A percentile compares a stretch with the other conserved stretches of the same genome.
Evolutionary conservation across 2,888 invertebrate species (phyloP).

Genomic region (Eueremaeus valkanovi): DNA sequence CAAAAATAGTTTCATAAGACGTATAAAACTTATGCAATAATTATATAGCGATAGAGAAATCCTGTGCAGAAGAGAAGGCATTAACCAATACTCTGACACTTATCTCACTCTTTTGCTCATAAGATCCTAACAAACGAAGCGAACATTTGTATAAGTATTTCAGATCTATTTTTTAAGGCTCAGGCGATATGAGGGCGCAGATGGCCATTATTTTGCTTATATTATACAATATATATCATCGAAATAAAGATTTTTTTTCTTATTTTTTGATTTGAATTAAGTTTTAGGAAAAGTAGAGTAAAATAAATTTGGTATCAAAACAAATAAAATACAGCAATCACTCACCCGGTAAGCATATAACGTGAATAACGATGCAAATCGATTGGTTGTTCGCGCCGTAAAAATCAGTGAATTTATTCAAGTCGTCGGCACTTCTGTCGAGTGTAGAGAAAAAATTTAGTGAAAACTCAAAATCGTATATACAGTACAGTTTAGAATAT

Average conservation of each 20-base stretch:
- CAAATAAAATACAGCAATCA: conserved; percentile 27
- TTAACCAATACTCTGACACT: conserved; percentile 21
- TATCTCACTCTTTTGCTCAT: not conserved
- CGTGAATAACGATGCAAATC: not conserved
- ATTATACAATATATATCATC: not conserved
- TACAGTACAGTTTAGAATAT: too few relatives aligned
- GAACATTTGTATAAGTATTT: not conserved
- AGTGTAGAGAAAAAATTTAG: not conserved
- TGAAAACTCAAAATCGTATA: not conserved
- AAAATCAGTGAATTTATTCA: conserved; percentile 18
- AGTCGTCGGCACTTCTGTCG: conserved; percentile 25
- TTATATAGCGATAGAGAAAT: conserved; percentile 8
- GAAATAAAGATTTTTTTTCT: not conserved
- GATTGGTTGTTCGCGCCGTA: conserved; percentile 1
- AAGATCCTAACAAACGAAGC: not conserved
- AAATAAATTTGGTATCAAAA: conserved; percentile 29
- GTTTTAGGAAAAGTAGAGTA: not conserved
- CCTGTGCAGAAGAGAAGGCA: not conserved
- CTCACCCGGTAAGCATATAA: conserved; percentile 2
- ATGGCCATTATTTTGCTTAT: conserved; percentile 24
- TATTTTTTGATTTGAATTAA: conserved; percentile 23
- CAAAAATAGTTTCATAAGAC: not conserved
- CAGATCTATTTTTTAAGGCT: not conserved
- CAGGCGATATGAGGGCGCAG: conserved; percentile 7
- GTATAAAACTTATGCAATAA: conserved; percentile 27